These are phyloP conservation scores for Tipula helvola DNA, from an alignment of 2,888 invertebrate species.

Conservation along the genomic window DNA sequence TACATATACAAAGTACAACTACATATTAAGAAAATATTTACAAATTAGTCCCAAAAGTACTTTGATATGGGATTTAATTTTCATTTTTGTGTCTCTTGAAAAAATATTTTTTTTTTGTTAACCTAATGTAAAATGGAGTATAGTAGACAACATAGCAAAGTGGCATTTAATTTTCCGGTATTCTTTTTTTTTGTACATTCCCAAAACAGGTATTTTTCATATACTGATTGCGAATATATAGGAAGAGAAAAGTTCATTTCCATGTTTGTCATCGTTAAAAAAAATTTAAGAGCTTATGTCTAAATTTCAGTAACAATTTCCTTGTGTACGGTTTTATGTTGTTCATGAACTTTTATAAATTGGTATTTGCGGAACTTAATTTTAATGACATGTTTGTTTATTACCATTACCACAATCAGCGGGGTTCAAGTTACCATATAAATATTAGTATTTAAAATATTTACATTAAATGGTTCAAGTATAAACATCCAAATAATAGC, in stretches of 20 bases:
- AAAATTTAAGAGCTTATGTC: neutral
- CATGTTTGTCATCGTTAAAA: neutral
- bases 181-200: neutral
- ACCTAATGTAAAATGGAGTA: neutral
- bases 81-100: neutral
- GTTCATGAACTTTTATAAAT: neutral
- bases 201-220: neutral
- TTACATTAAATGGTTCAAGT: no score
- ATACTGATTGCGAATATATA: neutral
- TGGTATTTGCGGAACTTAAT: neutral
- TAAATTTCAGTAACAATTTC: neutral
- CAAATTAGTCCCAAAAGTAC: neutral
- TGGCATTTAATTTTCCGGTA: neutral
- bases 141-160: neutral
- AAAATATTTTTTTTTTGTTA: neutral
- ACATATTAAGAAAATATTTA: neutral
- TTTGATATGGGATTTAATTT: conserved; percentile 4
- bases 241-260: neutral
- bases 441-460: no score
- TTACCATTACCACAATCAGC: no score
- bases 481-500: no score
- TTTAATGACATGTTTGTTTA: no score
- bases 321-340: neutral
- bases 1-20: neutral
- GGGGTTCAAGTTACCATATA: no score